Evolutionary conservation across 2,113 vertebrate species (phyloP), one percentile per base, ranked within the genome.

Genomic region (Pycnonotus jocosus): DNA sequence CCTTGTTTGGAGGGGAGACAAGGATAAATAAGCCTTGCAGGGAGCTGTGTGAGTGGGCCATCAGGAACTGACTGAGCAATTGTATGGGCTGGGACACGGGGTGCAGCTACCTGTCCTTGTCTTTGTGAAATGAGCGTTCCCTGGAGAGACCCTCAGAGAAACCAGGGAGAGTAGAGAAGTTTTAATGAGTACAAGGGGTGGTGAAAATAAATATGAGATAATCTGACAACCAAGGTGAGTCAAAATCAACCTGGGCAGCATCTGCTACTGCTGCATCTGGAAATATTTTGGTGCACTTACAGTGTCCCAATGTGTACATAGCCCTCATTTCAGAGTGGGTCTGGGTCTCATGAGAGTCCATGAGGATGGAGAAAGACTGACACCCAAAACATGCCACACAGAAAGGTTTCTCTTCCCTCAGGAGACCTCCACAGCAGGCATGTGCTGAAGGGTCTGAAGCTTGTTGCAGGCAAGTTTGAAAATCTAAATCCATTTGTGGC

Each of bases 271-370:
- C 30, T 5, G 7, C 14, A 62, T 19, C 11, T 47, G 74, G 61
- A 82, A 60, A 74, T 2, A 12, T 42, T 51, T 82, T 24, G 16
- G 38, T 76, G 16, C 4, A 12, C 11, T 87, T 78, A 31, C 0
- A 4, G 11, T 16, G 3, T 50, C 47, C 9, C 38, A 57, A 2
- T 10, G 6, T 4, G 2, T 5, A 10, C 24, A 33, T 2, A 2
- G 2, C 8, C 13, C 53, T 47, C 11, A 15, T 64, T 62, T 51
- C 38, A 38, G 24, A 25, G 47, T 38, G 6, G 4, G n/a, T 81
- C 31, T 68, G 60, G 9, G 42, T 74, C 35, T 94, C 24, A 11
- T 27, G 48, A 71, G 38, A 33, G 24, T 33, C 30, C 60, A 35
- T 0, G 10, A 20, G 48, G 11, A 38, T 58, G 53, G 10, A 4